Percentiles rank a stretch among this genome's conserved stretches.
Evolutionary conservation across 2,797 vertebrate genomes (phyloP).

Genomic region (Crocodylus rhombifer): DNA sequence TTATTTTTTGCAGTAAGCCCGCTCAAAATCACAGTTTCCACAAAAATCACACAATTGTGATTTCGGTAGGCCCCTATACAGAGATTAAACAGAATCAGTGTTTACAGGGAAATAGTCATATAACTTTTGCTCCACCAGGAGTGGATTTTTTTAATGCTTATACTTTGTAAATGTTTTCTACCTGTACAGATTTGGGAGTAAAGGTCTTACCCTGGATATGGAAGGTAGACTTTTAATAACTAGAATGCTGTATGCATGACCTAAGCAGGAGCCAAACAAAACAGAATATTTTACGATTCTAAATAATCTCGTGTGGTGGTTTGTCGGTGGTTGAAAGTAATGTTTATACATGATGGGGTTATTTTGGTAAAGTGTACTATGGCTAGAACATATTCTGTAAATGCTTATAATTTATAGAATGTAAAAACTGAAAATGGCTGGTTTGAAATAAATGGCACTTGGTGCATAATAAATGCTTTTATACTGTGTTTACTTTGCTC

Average conservation of each 20-base stretch:
- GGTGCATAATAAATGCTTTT: neutral
- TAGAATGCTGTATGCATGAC: neutral
- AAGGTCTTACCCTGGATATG: neutral
- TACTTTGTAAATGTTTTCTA: conserved; percentile 45
- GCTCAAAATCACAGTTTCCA: no score
- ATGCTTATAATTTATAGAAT: conserved; percentile 22
- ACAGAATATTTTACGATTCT: neutral
- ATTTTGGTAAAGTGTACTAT: neutral
- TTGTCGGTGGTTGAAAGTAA: neutral
- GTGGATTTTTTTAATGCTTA: neutral
- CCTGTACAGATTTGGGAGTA: conserved; percentile 10
- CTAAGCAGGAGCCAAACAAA: neutral
- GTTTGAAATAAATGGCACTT: conserved; percentile 44
- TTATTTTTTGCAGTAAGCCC: no score
- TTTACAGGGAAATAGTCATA: conserved; percentile 25
- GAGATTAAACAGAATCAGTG: neutral
- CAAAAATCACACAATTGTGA: no score
- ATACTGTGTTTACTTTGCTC: neutral
- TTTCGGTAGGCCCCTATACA: no score
- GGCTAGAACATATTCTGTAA: neutral
- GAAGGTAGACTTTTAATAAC: neutral
- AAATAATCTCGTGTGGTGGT: neutral
- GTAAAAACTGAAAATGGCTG: conserved; percentile 30
- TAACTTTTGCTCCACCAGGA: neutral
- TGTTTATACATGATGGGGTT: neutral